A percentile compares a stretch with the other conserved stretches of the same genome.
Evolutionary conservation across 2,113 vertebrate genomes (phyloP).

Genomic region (Geothlypis trichas): DNA sequence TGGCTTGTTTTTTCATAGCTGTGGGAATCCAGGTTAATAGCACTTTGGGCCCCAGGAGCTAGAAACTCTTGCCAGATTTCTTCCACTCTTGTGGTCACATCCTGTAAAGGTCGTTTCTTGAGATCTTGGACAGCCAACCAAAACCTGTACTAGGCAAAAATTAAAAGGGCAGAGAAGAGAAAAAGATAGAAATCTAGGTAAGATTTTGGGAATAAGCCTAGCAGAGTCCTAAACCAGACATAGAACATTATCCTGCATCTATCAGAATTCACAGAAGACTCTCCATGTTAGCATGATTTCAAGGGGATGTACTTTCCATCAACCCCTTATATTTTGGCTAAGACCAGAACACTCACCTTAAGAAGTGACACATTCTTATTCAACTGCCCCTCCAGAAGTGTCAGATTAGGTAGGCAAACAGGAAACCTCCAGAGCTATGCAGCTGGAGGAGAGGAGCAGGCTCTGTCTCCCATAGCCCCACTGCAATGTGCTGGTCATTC

Average conservation of each 20-base stretch:
- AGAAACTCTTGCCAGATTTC: slow-evolving; percentile 98
- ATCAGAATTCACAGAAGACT: neutral
- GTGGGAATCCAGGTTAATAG: slow-evolving; percentile 96
- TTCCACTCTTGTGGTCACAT: slow-evolving; percentile 85
- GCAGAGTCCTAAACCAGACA: neutral
- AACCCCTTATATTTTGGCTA: neutral
- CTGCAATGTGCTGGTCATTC: neutral
- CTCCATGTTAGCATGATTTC: neutral
- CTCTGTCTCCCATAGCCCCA: neutral
- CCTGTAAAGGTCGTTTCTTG: slow-evolving; percentile 89
- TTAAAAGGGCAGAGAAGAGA: neutral
- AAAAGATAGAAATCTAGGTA: neutral
- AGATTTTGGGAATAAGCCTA: neutral
- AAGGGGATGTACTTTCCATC: neutral
- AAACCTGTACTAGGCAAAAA: slow-evolving; percentile 78
- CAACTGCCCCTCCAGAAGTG: neutral
- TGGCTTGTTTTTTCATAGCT: slow-evolving; percentile 96
- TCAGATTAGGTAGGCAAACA: neutral
- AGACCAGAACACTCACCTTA: neutral
- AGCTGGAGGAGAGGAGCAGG: neutral
- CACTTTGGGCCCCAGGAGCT: slow-evolving; percentile 91
- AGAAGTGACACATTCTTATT: neutral
- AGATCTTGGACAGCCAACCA: slow-evolving; percentile 95
- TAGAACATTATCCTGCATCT: neutral
- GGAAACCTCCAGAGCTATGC: neutral